Conservation (phyloP, 2,797 vertebrate genomes). For the Antrozous pallidus region DNA sequence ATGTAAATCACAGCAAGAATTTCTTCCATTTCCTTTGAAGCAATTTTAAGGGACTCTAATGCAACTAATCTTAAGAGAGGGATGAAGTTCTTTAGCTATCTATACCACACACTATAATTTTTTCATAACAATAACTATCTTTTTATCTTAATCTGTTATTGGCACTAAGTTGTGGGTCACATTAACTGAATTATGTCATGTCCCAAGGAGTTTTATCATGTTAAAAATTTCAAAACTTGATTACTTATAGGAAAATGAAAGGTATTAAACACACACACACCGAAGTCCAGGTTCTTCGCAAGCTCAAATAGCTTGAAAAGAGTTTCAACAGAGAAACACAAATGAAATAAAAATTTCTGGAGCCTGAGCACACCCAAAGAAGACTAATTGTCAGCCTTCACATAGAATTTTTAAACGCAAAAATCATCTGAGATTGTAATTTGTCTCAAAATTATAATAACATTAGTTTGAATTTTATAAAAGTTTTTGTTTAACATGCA, state of each 20-base stretch:
- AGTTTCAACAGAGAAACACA: conserved; percentile 54
- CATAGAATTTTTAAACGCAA: conserved; percentile 37
- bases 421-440: background rate
- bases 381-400: conserved; percentile 59
- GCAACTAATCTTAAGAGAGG: background rate
- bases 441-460: conserved; percentile 40
- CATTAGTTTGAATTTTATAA: background rate
- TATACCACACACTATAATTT: conserved; percentile 10
- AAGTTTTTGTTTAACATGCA: background rate
- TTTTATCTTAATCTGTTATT: conserved; percentile 53
- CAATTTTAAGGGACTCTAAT: background rate
- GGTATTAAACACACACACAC: background rate
- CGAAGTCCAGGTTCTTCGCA: conserved; percentile 52
- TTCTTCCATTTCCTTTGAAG: conserved; percentile 4
- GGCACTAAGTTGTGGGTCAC: conserved; percentile 44
- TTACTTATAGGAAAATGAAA: conserved; percentile 51
- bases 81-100: background rate
- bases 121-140: conserved; percentile 30
- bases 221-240: conserved; percentile 59
- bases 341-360: conserved; percentile 44
- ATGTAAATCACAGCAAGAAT: conserved; percentile 14
- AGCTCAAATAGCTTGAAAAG: conserved; percentile 58
- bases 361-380: background rate
- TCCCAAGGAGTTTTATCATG: conserved; percentile 51
- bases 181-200: conserved; percentile 49